Conservation (phyloP, 2,797 vertebrate species). For the Protosalanx chinensis region DNA sequence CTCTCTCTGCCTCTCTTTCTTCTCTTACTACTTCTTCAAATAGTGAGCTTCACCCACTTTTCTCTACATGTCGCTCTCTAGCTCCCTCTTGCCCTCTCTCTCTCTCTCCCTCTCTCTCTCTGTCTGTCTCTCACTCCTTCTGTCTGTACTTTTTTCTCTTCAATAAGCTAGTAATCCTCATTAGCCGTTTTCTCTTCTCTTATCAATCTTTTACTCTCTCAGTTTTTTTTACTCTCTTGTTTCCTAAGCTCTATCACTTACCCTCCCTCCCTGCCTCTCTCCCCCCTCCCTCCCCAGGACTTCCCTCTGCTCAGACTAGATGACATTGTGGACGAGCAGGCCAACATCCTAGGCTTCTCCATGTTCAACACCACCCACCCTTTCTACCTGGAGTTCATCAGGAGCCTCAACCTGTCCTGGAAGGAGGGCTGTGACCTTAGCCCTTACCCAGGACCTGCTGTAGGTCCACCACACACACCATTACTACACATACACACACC, state of each 20-base stretch:
- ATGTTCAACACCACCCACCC: slow-evolving; percentile 83
- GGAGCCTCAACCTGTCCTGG: slow-evolving; percentile 86
- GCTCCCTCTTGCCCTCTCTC: slow-evolving; percentile 7
- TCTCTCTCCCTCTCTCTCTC: slow-evolving; percentile 29
- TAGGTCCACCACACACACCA: slow-evolving; percentile 25
- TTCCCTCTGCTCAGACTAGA: slow-evolving; percentile 84
- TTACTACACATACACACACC: too few species aligned
- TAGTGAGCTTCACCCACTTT: too few species aligned
- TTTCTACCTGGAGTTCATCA: slow-evolving; percentile 82
- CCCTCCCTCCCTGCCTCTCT: slow-evolving; percentile 50
- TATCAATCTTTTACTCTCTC: slow-evolving; percentile 29
- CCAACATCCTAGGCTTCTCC: slow-evolving; percentile 87
- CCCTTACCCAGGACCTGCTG: slow-evolving; percentile 60
- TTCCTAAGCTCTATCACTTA: neutral
- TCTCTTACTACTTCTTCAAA: too few species aligned
- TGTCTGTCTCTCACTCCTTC: slow-evolving; percentile 30
- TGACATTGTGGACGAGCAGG: slow-evolving; percentile 77
- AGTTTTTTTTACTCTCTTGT: neutral
- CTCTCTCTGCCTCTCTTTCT: slow-evolving; percentile 21
- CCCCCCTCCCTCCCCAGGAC: slow-evolving; percentile 73
- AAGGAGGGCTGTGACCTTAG: slow-evolving; percentile 76
- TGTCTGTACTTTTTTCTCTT: slow-evolving; percentile 1
- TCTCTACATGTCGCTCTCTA: slow-evolving; percentile 2
- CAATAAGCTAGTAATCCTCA: neutral
- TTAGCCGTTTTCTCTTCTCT: slow-evolving; percentile 26